Evolutionary conservation across 2,797 vertebrate genomes (phyloP).

Genomic region (Hyperoplus immaculatus): DNA sequence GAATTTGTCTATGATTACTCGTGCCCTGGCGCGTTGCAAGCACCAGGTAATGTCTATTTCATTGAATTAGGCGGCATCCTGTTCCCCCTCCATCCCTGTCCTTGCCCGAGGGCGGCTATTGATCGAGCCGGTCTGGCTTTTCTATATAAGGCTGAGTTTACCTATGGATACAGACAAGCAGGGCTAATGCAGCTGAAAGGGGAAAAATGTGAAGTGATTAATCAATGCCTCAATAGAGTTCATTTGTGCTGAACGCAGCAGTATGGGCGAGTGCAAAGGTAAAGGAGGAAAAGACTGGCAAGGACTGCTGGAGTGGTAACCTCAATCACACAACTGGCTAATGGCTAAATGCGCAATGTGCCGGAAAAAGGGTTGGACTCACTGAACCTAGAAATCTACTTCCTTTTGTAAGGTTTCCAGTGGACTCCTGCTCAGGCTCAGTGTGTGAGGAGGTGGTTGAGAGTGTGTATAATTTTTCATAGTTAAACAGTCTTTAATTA

Average conservation of each 20-base stretch:
- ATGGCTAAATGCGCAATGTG: constrained; percentile 44
- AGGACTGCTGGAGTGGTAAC: constrained; percentile 46
- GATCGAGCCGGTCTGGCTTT: constrained; percentile 86
- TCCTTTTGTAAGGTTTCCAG: constrained; percentile 15
- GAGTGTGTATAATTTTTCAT: neutral
- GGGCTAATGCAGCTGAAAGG: constrained; percentile 67
- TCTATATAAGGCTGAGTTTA: constrained; percentile 72
- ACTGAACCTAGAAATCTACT: constrained; percentile 26
- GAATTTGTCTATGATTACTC: constrained; percentile 92
- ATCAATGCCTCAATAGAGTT: constrained; percentile 75
- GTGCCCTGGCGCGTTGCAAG: constrained; percentile 85
- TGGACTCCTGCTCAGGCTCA: neutral
- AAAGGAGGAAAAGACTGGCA: constrained; percentile 28
- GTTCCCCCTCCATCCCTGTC: constrained; percentile 73
- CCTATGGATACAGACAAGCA: constrained; percentile 70
- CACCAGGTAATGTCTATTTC: constrained; percentile 86
- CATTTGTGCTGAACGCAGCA: constrained; percentile 71
- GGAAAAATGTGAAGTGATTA: constrained; percentile 67
- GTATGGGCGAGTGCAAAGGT: constrained; percentile 43
- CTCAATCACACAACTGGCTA: constrained; percentile 62
- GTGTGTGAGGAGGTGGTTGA: neutral
- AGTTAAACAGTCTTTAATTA: neutral
- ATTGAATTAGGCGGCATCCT: constrained; percentile 90
- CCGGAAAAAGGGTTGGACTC: constrained; percentile 34
- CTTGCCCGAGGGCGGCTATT: constrained; percentile 86